Conservation (phyloP, 1,140 invertebrate genomes). For the Pristionchus pacificus region DNA sequence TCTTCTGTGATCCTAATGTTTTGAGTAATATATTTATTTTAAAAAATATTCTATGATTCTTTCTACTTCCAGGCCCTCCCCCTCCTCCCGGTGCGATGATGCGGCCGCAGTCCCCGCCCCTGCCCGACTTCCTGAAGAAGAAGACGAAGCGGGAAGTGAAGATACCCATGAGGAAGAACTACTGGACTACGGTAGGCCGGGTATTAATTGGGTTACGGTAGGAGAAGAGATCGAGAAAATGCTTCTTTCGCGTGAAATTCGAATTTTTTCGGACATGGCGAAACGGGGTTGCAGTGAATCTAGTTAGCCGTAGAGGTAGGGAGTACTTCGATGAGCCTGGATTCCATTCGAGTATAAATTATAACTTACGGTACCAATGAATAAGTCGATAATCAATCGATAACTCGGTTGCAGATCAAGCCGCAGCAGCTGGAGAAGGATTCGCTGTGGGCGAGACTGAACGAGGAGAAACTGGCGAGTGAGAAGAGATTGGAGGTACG, state of each 20-base stretch:
- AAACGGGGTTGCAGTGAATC: too few relatives aligned
- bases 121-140: background rate
- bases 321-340: background rate
- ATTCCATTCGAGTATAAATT: background rate
- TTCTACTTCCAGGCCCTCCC: background rate
- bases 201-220: too few relatives aligned
- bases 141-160: background rate
- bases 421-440: conserved; percentile 64
- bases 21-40: too few relatives aligned
- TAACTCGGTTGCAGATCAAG: background rate
- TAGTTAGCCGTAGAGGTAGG: too few relatives aligned
- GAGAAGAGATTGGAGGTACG: conserved; percentile 76
- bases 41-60: background rate
- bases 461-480: conserved; percentile 81
- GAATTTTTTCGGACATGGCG: too few relatives aligned
- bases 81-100: background rate
- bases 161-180: background rate
- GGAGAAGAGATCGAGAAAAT: too few relatives aligned
- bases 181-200: background rate
- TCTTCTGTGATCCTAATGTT: too few relatives aligned
- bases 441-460: conserved; percentile 86
- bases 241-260: too few relatives aligned
- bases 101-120: background rate
- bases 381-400: too few relatives aligned
- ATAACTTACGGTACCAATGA: too few relatives aligned